Evolutionary conservation across 2,113 vertebrate species (phyloP).

Genomic region (Cairina moschata): DNA sequence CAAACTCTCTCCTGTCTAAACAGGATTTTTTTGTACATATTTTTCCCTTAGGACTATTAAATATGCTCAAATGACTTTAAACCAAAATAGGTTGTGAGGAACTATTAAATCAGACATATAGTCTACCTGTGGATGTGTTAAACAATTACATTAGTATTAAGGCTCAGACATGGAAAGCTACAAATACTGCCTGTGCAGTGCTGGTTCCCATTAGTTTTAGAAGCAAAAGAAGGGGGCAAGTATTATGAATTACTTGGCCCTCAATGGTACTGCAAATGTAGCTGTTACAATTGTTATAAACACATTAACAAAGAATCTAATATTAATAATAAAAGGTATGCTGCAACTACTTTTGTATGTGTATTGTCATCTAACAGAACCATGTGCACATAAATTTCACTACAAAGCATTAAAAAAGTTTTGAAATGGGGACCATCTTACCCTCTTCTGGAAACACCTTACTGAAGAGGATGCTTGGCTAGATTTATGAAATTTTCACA

Average conservation of each 20-base stretch:
- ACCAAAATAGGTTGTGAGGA: not conserved
- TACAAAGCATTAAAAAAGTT: not conserved
- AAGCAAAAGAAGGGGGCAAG: not conserved
- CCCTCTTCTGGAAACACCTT: not conserved
- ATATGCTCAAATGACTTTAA: not conserved
- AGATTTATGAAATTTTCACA: not conserved
- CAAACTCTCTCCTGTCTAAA: not conserved
- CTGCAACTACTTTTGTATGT: not conserved
- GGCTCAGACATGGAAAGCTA: not conserved
- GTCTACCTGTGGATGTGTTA: not conserved
- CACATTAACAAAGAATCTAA: not conserved
- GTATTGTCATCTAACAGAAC: not conserved
- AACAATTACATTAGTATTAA: not conserved
- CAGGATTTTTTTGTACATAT: not conserved
- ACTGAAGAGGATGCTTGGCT: not conserved
- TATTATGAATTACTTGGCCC: not conserved
- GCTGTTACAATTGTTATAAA: not conserved
- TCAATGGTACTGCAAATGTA: not conserved
- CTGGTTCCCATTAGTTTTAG: not conserved
- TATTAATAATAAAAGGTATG: not conserved
- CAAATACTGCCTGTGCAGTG: not conserved
- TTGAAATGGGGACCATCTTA: not conserved
- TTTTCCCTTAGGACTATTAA: not conserved
- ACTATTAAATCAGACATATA: not conserved
- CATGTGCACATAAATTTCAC: not conserved